A percentile compares a stretch with the other conserved stretches of the same genome.
These are phyloP conservation scores for Caenorhabditis macrosperma DNA, from an alignment of 2,888 invertebrate species.

Conservation along the genomic window DNA sequence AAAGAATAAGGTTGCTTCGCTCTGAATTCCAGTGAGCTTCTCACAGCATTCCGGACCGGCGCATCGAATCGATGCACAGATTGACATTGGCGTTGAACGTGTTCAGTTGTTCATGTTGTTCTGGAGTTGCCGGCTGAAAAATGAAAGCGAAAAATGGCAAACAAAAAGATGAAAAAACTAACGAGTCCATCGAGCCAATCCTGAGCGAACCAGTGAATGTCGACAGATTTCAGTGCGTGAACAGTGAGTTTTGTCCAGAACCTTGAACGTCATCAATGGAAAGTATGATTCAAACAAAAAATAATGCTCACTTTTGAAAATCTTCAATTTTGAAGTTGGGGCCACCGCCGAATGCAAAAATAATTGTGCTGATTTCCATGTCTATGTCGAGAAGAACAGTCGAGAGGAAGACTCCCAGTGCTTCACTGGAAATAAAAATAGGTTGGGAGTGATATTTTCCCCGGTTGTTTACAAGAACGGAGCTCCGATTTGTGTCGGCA, in stretches of 20 bases:
- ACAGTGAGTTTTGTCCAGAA: slow-evolving; percentile 7
- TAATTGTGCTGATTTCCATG: slow-evolving; percentile 34
- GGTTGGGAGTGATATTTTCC: neutral
- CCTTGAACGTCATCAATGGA: neutral
- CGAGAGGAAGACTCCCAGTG: slow-evolving; percentile 5
- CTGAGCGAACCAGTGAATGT: slow-evolving; percentile 36
- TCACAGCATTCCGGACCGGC: neutral
- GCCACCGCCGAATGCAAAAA: slow-evolving; percentile 53
- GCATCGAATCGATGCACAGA: neutral
- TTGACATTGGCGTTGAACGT: slow-evolving; percentile 8
- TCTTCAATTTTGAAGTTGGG: slow-evolving; percentile 1
- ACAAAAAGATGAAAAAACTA: neutral
- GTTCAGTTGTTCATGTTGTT: neutral
- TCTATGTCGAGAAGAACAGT: neutral
- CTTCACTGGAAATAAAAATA: slow-evolving; percentile 7
- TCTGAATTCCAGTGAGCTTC: neutral
- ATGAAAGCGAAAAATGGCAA: too few relatives aligned
- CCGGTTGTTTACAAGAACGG: slow-evolving; percentile 30
- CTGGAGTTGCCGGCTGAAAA: neutral
- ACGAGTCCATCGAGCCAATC: slow-evolving; percentile 41
- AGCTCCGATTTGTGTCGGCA: slow-evolving; percentile 28
- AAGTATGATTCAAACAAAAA: neutral
- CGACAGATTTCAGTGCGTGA: neutral
- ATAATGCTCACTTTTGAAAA: neutral
- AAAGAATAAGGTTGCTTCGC: neutral